Conservation (phyloP, 2,113 vertebrate genomes). For the Colistium nudipinnis region DNA sequence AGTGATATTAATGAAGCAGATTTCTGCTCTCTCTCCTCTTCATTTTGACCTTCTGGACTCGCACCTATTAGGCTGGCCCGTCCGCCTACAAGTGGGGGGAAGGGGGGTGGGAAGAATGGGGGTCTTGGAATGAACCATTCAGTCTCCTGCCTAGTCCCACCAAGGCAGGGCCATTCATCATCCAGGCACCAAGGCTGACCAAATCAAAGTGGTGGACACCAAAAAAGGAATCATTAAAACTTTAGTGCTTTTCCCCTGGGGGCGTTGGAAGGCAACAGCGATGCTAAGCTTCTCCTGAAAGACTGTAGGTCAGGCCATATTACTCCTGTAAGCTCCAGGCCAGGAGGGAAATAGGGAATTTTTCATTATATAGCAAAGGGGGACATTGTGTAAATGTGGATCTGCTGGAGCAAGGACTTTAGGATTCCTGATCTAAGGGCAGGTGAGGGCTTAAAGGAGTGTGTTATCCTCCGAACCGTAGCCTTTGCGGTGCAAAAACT, state of each 20-base stretch:
- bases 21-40: constrained; percentile 53
- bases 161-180: constrained; percentile 81
- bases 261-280: constrained; percentile 45
- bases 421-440: not conserved
- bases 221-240: constrained; percentile 81
- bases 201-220: constrained; percentile 71
- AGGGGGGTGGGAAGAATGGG: constrained; percentile 11
- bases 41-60: constrained; percentile 61
- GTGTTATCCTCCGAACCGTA: not conserved
- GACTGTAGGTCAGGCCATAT: constrained; percentile 32
- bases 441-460: not conserved
- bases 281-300: constrained; percentile 52
- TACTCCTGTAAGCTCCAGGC: constrained; percentile 15
- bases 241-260: constrained; percentile 70
- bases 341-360: not conserved
- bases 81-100: constrained; percentile 40
- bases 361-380: not conserved
- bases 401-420: not conserved
- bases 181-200: constrained; percentile 61
- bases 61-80: constrained; percentile 57
- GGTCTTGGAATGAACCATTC: constrained; percentile 54
- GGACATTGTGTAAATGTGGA: not conserved
- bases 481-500: not conserved
- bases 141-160: constrained; percentile 62
- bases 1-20: constrained; percentile 65